Evolutionary conservation across 2,888 invertebrate species (phyloP).

Genomic region (Thysanoteuthis rhombus): DNA sequence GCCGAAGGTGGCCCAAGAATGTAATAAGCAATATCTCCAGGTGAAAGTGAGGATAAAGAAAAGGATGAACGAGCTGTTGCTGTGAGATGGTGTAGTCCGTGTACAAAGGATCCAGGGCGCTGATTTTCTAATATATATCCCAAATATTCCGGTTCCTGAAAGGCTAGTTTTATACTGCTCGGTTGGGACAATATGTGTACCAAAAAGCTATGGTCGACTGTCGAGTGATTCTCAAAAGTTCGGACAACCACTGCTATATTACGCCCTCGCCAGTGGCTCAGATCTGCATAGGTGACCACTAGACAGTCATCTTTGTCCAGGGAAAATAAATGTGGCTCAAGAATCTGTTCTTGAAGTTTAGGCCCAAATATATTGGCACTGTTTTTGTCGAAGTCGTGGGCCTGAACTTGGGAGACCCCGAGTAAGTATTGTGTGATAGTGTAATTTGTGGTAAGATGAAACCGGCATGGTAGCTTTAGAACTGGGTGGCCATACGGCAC

Average conservation of each 20-base stretch:
- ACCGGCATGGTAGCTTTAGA: neutral
- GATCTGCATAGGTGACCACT: neutral
- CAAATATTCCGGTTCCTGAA: neutral
- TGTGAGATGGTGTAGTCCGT: neutral
- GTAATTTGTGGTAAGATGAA: neutral
- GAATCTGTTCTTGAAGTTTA: neutral
- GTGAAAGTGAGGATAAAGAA: neutral
- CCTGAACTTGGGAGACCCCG: neutral
- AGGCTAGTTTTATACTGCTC: neutral
- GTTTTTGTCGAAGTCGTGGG: neutral
- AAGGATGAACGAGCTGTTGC: neutral
- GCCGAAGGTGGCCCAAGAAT: slow-evolving; percentile 16
- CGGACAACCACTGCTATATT: neutral
- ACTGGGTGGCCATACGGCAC: neutral
- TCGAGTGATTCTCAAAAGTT: neutral
- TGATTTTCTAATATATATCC: slow-evolving; percentile 22
- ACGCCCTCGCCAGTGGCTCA: neutral
- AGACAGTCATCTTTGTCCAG: neutral
- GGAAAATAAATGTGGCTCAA: neutral
- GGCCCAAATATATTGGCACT: neutral
- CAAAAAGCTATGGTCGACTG: neutral
- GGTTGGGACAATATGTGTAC: neutral
- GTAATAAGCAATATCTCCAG: neutral
- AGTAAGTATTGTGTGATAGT: neutral
- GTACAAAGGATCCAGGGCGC: neutral